Evolutionary conservation across 2,888 invertebrate genomes (phyloP).

Genomic region (Ephialtes manifestator): DNA sequence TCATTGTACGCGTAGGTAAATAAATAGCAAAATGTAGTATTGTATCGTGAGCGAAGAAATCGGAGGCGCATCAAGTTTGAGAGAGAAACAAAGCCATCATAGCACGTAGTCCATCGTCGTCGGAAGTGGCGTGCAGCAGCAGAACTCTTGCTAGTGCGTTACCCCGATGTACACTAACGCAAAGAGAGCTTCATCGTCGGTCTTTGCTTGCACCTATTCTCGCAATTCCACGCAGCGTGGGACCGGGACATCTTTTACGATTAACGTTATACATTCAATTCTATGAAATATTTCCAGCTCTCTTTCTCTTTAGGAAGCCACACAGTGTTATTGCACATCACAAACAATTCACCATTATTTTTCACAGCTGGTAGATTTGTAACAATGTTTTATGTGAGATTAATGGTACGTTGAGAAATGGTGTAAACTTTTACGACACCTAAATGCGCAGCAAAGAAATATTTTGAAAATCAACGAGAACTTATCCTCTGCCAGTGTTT

Average conservation of each 20-base stretch:
- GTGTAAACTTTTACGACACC: not conserved
- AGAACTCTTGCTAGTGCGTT: not conserved
- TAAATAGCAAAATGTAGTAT: not conserved
- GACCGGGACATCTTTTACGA: constrained; percentile 2
- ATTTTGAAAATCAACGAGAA: not conserved
- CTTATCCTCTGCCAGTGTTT: not conserved
- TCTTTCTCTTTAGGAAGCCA: not conserved
- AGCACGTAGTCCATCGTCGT: constrained; percentile 8
- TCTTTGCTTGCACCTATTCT: not conserved
- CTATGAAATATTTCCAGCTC: not conserved
- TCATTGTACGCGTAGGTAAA: too few relatives aligned
- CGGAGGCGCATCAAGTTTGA: not conserved
- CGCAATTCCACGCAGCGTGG: constrained; percentile 6
- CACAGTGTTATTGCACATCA: not conserved
- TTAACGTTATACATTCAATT: constrained; percentile 12
- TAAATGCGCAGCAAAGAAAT: not conserved
- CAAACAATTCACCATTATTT: constrained; percentile 4
- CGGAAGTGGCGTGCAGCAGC: not conserved
- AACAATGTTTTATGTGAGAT: not conserved
- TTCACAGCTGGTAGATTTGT: not conserved
- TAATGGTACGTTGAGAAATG: not conserved
- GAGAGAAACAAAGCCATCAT: not conserved
- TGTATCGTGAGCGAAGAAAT: not conserved
- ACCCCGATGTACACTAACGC: not conserved
- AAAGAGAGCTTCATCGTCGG: not conserved